These are phyloP conservation scores for Peucedramus taeniatus DNA, from an alignment of 2,113 vertebrate species.

Conservation along the genomic window DNA sequence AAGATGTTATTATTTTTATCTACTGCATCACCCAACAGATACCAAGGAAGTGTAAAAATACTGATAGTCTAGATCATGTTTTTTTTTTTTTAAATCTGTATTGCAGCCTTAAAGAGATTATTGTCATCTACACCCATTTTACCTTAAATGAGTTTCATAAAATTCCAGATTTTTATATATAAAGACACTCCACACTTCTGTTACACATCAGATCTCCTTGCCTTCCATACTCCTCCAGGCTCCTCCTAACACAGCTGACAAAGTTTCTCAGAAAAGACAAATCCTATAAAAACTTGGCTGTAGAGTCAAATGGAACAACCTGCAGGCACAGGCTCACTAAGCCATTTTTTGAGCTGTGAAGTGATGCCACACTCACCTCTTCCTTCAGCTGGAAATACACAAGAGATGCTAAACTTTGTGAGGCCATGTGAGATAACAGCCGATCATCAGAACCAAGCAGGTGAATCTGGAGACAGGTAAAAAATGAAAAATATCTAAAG, in stretches of 20 bases:
- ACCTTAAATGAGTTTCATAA: neutral
- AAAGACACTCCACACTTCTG: neutral
- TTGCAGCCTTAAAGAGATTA: neutral
- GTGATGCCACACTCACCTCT: conserved; percentile 69
- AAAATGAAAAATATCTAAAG: neutral
- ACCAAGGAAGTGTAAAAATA: neutral
- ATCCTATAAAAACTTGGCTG: neutral
- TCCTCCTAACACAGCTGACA: neutral
- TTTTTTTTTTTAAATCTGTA: neutral
- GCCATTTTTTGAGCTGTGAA: neutral
- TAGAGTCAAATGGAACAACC: neutral
- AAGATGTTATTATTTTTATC: neutral
- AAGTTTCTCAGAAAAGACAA: neutral
- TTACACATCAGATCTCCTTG: neutral
- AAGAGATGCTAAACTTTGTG: conserved; percentile 73
- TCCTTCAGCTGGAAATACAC: conserved; percentile 75
- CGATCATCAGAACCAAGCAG: conserved; percentile 60
- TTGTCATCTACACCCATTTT: neutral
- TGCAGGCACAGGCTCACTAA: neutral
- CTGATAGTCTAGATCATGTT: neutral
- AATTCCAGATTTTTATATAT: neutral
- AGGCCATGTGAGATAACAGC: conserved; percentile 80
- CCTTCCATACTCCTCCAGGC: neutral
- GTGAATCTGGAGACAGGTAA: conserved; percentile 59
- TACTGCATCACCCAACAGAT: neutral